Conservation (phyloP, 2,113 vertebrate genomes). For the Cnemophilus loriae region DNA sequence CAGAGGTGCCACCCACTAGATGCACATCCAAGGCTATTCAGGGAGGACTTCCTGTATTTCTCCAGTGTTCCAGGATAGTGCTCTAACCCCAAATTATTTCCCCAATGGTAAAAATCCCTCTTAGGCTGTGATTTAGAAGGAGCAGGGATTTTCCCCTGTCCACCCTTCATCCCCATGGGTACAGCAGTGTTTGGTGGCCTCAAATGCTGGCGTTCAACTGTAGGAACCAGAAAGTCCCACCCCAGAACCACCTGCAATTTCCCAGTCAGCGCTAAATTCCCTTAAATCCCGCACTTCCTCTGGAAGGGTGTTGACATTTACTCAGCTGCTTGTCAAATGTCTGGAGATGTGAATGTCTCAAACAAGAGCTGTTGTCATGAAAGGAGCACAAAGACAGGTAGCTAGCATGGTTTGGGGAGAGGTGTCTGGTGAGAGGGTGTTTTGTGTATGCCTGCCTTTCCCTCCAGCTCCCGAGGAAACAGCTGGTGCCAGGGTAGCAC, state of each 20-base stretch:
- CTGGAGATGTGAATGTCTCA: constrained; percentile 44
- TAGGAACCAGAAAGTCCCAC: not conserved
- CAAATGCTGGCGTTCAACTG: not conserved
- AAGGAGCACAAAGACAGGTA: constrained; percentile 16
- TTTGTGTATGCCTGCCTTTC: not conserved
- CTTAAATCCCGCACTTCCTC: constrained; percentile 33
- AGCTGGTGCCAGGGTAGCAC: not conserved
- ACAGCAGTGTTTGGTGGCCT: not conserved
- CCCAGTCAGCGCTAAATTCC: not conserved
- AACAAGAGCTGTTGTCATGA: constrained; percentile 12
- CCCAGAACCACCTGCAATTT: not conserved
- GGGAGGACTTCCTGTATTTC: not conserved
- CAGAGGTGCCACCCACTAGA: not conserved
- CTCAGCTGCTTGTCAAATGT: constrained; percentile 41
- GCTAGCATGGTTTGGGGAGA: not conserved
- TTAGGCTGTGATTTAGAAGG: not conserved
- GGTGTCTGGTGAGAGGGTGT: not conserved
- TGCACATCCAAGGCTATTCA: not conserved
- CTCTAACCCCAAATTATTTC: not conserved
- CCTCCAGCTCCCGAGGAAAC: not conserved
- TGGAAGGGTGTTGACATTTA: constrained; percentile 45
- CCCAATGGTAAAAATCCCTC: not conserved
- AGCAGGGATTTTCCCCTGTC: not conserved
- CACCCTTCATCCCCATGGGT: not conserved
- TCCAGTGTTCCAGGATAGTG: not conserved